Evolutionary conservation across 2,797 vertebrate genomes (phyloP), one percentile per base, ranked within the genome.

Genomic region (Vespertilio murinus): DNA sequence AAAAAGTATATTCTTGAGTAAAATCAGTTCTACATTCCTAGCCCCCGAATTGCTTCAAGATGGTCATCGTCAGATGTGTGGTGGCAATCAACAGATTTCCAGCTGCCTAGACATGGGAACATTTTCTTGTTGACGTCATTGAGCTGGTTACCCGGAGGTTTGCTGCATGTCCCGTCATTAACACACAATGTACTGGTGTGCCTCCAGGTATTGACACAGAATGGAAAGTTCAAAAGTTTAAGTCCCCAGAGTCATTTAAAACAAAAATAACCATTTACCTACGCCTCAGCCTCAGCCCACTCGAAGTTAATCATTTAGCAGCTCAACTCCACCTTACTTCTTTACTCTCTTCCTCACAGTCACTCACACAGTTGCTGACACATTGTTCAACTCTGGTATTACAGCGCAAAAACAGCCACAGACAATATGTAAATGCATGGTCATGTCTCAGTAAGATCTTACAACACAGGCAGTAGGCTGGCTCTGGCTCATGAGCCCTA

Each of bases 371-470:
- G 25, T 65, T 45, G 18, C 56, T 40, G 20, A 56, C 38, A 4
- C 25, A 28, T 8, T 47, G 47, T n/a, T 75, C n/a, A 25, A 2
- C n/a, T 56, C 40, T 47, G 49, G 69, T 18, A 5, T 33, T 6
- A 8, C 4, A 69, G 69, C 20, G 17, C 5, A 20, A 25, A 78
- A 45, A 38, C 25, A 54, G 6, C 22, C 83, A 38, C 4, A 69
- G 77, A 61, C 17, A 4, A 1, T 5, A n/a, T 0, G 0, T 23
- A 35, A 28, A 30, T 9, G 52, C 42, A 35, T 2, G 6, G 47
- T 59, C n/a, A 16, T 30, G 42, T 64, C 22, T 38, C 52, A 71
- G 3, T n/a, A 54, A 64, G 40, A 45, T 11, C 33, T 70, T 8
- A 83, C 25, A 9, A 52, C 61, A 18, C 18, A 25, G 35, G 42